Conservation (phyloP, 2,113 vertebrate species). For the Micromys minutus region DNA sequence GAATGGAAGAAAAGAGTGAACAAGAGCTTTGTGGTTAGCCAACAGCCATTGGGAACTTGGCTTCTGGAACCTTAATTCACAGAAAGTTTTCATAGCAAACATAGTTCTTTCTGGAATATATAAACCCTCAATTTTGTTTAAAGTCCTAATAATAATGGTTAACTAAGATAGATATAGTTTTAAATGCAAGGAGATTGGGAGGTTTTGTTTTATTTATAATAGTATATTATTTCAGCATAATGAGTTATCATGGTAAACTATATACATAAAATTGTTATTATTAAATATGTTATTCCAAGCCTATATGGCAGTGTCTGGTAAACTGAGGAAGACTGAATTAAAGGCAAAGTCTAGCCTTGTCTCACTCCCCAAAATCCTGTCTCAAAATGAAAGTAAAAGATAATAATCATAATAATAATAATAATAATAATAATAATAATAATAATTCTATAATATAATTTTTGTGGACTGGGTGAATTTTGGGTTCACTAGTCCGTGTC, state of each 20-base stretch:
- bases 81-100: slow-evolving; percentile 95
- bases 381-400: not conserved
- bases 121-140: slow-evolving; percentile 96
- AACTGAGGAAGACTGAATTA: not conserved
- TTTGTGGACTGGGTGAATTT: not conserved
- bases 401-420: too few species aligned
- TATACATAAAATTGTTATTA: not conserved
- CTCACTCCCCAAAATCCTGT: not conserved
- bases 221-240: not conserved
- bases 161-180: slow-evolving; percentile 68
- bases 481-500: not conserved
- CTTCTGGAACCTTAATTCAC: slow-evolving; percentile 95
- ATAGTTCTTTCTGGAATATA: slow-evolving; percentile 91
- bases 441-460: not conserved
- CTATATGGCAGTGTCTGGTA: not conserved
- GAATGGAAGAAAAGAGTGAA: too few species aligned
- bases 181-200: not conserved
- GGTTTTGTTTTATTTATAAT: not conserved
- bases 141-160: slow-evolving; percentile 91
- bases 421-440: too few species aligned
- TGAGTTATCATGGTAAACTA: not conserved
- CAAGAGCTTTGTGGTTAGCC: slow-evolving; percentile 88
- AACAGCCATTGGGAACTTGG: slow-evolving; percentile 95
- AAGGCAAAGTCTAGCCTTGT: not conserved
- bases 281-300: not conserved